phyloP scores from a whole-genome alignment of 2,797 vertebrate species.

The Rousettus madagascariensis region DNA sequence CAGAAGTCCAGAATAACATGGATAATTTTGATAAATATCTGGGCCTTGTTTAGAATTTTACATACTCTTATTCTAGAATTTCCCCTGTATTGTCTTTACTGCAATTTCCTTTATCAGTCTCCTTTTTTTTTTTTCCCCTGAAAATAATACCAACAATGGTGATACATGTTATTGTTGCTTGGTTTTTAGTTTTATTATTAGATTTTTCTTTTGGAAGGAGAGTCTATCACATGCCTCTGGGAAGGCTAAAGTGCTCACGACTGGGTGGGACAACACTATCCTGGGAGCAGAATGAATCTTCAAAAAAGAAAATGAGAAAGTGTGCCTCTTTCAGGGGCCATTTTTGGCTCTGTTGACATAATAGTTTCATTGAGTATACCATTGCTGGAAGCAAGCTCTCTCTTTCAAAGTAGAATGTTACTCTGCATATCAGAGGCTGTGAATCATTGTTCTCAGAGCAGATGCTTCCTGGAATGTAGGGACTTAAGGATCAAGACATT shows the following conservation, averaged over 20 bases:
- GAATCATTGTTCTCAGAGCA: conserved; percentile 67
- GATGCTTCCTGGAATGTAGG: conserved; percentile 71
- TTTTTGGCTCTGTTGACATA: background rate
- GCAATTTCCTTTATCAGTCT: background rate
- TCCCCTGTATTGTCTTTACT: background rate
- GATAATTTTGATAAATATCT: conserved; percentile 1
- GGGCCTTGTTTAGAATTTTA: background rate
- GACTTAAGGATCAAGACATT: conserved; percentile 46
- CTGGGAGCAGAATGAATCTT: background rate
- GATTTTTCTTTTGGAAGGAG: conserved; percentile 8
- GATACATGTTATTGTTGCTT: background rate
- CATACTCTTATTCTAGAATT: background rate
- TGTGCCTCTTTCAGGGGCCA: background rate
- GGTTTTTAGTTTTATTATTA: conserved; percentile 38
- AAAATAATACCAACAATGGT: background rate
- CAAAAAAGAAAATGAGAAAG: conserved; percentile 38
- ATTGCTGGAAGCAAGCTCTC: background rate
- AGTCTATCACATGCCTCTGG: background rate
- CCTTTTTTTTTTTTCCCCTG: background rate
- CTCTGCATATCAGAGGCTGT: background rate
- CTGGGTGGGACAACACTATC: background rate
- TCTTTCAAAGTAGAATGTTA: conserved; percentile 20
- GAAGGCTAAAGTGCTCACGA: background rate
- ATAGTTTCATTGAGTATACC: conserved; percentile 8
- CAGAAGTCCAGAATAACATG: background rate